phyloP scores from a whole-genome alignment of 2,888 invertebrate species.

The Oxystoma pomonae region DNA sequence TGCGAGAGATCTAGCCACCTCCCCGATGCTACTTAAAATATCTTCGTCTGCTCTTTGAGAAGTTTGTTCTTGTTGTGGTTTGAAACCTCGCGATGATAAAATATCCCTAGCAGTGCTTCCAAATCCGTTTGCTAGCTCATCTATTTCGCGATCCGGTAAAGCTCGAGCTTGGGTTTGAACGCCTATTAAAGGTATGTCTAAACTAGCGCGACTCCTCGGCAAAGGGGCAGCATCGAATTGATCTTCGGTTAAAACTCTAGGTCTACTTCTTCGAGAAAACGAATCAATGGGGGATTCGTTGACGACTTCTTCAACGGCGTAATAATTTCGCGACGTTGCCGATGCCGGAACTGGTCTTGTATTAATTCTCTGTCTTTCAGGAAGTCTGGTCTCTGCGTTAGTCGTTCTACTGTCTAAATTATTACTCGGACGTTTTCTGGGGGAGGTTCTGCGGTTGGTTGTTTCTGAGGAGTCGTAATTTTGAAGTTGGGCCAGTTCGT shows the following conservation, averaged over 20 bases:
- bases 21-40: slow-evolving; percentile 21
- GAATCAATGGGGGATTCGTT: slow-evolving; percentile 42
- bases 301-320: slow-evolving; percentile 44
- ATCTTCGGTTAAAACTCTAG: slow-evolving; percentile 40
- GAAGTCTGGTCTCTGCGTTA: slow-evolving; percentile 14
- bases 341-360: slow-evolving; percentile 3
- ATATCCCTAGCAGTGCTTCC: slow-evolving; percentile 25
- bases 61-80: slow-evolving; percentile 11
- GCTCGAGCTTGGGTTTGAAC: neutral
- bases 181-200: neutral
- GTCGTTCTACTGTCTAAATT: slow-evolving; percentile 24
- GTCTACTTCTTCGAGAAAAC: slow-evolving; percentile 32
- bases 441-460: slow-evolving; percentile 23
- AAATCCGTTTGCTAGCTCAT: slow-evolving; percentile 23
- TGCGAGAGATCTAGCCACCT: slow-evolving; percentile 16
- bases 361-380: slow-evolving; percentile 11
- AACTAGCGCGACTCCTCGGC: slow-evolving; percentile 7
- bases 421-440: slow-evolving; percentile 31
- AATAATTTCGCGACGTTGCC: slow-evolving; percentile 26
- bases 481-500: slow-evolving; percentile 32
- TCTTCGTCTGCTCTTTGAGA: slow-evolving; percentile 23
- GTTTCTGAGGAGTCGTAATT: slow-evolving; percentile 17
- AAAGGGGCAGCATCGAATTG: slow-evolving; percentile 35
- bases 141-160: slow-evolving; percentile 1
- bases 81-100: slow-evolving; percentile 20